Evolutionary conservation across 2,113 vertebrate genomes (phyloP).

Genomic region (Megaceryle torquata): DNA sequence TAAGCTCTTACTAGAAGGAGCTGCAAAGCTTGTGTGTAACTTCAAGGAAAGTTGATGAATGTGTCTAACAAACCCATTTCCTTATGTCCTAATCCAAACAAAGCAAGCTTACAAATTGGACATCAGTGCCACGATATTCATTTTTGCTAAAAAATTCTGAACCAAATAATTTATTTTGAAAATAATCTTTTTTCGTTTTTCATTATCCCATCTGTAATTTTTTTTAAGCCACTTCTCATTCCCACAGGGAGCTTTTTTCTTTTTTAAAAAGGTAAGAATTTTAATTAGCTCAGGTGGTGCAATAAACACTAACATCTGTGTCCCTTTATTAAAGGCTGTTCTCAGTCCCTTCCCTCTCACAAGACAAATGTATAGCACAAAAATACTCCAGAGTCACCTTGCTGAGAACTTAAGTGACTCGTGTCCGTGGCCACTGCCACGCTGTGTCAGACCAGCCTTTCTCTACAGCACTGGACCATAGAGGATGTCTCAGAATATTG

Average conservation of each 20-base stretch:
- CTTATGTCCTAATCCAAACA: neutral
- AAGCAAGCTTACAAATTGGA: neutral
- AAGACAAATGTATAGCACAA: neutral
- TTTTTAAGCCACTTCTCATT: slow-evolving; percentile 30
- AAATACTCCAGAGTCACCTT: neutral
- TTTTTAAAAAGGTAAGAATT: slow-evolving; percentile 45
- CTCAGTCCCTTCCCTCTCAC: neutral
- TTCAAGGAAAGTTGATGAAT: neutral
- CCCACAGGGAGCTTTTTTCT: neutral
- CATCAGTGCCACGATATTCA: neutral
- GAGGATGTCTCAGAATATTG: neutral
- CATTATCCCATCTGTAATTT: neutral
- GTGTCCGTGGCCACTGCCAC: neutral
- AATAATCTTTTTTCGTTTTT: neutral
- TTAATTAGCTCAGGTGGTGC: slow-evolving; percentile 65
- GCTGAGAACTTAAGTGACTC: neutral
- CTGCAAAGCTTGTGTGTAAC: neutral
- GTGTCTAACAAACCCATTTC: neutral
- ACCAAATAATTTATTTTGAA: neutral
- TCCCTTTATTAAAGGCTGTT: slow-evolving; percentile 49
- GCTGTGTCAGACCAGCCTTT: neutral
- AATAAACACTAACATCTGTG: slow-evolving; percentile 63
- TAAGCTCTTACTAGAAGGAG: neutral
- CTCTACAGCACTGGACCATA: rapidly evolving
- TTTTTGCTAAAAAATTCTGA: neutral